phyloP scores from a whole-genome alignment of 2,888 invertebrate species.

The Periphyllus acericola region DNA sequence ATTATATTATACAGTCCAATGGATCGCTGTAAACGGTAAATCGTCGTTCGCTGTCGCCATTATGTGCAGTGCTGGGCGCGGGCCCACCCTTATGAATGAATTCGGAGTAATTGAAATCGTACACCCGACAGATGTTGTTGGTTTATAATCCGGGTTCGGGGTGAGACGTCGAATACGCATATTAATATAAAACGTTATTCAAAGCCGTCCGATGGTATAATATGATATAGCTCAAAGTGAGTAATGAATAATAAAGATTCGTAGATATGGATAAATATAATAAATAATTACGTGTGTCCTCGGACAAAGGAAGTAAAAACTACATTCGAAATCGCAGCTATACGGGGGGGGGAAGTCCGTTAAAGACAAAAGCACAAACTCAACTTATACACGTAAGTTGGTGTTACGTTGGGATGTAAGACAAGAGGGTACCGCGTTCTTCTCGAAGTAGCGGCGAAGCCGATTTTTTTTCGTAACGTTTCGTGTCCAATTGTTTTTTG shows the following conservation, averaged over 20 bases:
- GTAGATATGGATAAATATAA: not conserved
- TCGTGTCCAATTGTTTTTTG: too few species aligned
- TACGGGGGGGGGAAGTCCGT: too few species aligned
- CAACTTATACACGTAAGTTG: too few species aligned
- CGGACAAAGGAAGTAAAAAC: too few species aligned
- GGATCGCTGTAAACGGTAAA: not conserved
- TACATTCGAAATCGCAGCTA: too few species aligned
- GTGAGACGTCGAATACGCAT: not conserved
- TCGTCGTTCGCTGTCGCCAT: not conserved
- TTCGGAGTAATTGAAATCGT: not conserved
- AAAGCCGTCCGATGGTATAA: not conserved
- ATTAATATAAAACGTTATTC: not conserved
- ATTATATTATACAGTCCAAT: not conserved
- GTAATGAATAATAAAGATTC: not conserved
- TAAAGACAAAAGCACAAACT: too few species aligned
- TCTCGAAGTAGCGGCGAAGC: too few species aligned
- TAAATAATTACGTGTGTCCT: too few species aligned
- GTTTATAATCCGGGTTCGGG: not conserved
- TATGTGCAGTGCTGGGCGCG: not conserved
- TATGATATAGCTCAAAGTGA: not conserved
- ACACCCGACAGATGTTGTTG: constrained; percentile 28
- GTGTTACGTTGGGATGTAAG: too few species aligned
- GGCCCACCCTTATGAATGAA: not conserved
- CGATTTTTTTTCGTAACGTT: too few species aligned
- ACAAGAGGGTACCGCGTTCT: too few species aligned